Evolutionary conservation across 2,888 invertebrate genomes (phyloP).

Genomic region (Heliconius aoede): DNA sequence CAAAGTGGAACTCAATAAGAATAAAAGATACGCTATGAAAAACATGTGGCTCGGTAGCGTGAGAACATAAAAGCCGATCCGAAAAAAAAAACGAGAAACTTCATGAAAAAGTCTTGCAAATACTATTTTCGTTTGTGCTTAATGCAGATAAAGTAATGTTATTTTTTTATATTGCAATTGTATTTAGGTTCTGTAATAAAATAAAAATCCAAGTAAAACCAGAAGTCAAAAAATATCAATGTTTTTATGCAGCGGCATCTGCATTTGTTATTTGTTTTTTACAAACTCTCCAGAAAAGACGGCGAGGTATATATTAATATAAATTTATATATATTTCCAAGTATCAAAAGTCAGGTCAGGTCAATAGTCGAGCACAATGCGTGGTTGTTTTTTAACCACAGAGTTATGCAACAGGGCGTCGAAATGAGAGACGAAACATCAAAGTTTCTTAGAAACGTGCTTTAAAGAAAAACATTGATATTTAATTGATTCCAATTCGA

Average conservation of each 20-base stretch:
- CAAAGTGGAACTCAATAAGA: slow-evolving; percentile 62
- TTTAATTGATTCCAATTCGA: slow-evolving; percentile 76
- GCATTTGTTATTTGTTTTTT: too few relatives aligned
- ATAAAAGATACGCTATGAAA: slow-evolving; percentile 74
- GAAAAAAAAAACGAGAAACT: slow-evolving; percentile 65
- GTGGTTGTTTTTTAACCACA: slow-evolving; percentile 58
- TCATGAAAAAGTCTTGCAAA: slow-evolving; percentile 54
- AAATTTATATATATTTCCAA: slow-evolving; percentile 36
- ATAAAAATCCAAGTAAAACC: too few relatives aligned
- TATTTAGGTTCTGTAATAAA: background rate
- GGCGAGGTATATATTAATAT: background rate
- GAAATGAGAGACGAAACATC: slow-evolving; percentile 65
- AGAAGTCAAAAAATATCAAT: too few relatives aligned
- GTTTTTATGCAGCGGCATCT: too few relatives aligned
- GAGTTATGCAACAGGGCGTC: slow-evolving; percentile 73
- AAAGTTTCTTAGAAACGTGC: slow-evolving; percentile 79
- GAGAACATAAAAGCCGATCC: slow-evolving; percentile 74
- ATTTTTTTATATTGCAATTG: background rate
- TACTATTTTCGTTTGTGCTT: slow-evolving; percentile 39
- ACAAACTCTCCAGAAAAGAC: too few relatives aligned
- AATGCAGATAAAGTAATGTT: background rate
- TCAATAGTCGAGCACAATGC: slow-evolving; percentile 65
- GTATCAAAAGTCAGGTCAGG: slow-evolving; percentile 64
- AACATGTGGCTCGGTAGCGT: slow-evolving; percentile 77
- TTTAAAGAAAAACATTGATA: slow-evolving; percentile 74